These are phyloP conservation scores for Tipula vernalis DNA, from an alignment of 2,888 invertebrate species.

Conservation along the genomic window DNA sequence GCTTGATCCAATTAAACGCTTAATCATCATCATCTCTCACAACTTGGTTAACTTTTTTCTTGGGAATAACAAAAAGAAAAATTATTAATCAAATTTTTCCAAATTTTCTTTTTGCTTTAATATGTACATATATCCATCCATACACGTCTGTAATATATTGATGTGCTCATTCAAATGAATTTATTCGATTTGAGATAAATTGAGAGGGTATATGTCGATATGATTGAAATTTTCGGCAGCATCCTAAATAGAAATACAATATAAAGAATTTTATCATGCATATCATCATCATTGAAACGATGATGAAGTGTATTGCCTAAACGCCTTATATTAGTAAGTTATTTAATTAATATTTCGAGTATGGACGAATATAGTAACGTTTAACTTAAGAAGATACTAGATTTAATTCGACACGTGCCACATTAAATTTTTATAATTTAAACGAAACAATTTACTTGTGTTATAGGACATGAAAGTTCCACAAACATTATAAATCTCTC, in stretches of 20 bases:
- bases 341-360: background rate
- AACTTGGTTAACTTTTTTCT: background rate
- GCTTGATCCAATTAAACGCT: constrained; percentile 4
- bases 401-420: background rate
- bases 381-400: background rate
- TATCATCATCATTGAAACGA: background rate
- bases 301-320: background rate
- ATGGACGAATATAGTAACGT: background rate
- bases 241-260: background rate
- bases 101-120: background rate
- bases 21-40: background rate
- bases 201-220: background rate
- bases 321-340: background rate
- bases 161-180: background rate
- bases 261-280: background rate
- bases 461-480: background rate
- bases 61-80: background rate
- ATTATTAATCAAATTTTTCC: background rate
- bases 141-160: background rate
- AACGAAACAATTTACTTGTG: background rate
- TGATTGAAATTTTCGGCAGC: background rate
- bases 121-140: background rate
- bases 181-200: background rate
- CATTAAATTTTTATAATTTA: background rate
- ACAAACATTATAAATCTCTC: background rate